Evolutionary conservation across 1,140 invertebrate genomes (phyloP).

Genomic region (Lepidurus apus): DNA sequence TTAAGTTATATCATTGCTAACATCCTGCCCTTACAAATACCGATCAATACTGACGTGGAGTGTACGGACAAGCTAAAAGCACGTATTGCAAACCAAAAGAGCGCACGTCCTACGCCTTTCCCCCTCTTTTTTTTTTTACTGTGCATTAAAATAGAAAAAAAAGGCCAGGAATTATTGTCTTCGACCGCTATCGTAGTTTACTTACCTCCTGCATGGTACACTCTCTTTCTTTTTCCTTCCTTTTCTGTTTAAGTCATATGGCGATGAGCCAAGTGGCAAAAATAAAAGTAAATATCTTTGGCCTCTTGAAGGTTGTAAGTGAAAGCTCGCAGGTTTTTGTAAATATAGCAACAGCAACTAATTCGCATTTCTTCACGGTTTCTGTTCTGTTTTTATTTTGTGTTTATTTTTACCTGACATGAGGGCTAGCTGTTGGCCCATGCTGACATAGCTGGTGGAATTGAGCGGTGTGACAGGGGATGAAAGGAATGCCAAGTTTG

Average conservation of each 20-base stretch:
- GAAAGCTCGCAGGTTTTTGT: too few species aligned
- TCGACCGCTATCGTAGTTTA: not conserved
- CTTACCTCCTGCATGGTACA: not conserved
- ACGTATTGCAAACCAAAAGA: too few species aligned
- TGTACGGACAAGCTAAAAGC: too few species aligned
- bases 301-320: too few species aligned
- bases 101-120: too few species aligned
- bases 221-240: not conserved
- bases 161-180: not conserved
- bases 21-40: too few species aligned
- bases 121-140: too few species aligned
- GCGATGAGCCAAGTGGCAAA: too few species aligned
- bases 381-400: not conserved
- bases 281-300: too few species aligned
- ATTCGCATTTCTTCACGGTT: not conserved
- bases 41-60: too few species aligned
- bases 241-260: not conserved
- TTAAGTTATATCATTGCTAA: too few species aligned
- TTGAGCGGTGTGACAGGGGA: not conserved
- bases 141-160: not conserved
- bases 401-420: not conserved
- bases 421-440: constrained; percentile 1
- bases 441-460: not conserved
- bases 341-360: too few species aligned
- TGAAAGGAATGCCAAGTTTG: not conserved